A percentile compares a stretch with the other conserved stretches of the same genome.
Conservation (phyloP, 2,797 vertebrate genomes). For the Sebastes hopkinsi region DNA sequence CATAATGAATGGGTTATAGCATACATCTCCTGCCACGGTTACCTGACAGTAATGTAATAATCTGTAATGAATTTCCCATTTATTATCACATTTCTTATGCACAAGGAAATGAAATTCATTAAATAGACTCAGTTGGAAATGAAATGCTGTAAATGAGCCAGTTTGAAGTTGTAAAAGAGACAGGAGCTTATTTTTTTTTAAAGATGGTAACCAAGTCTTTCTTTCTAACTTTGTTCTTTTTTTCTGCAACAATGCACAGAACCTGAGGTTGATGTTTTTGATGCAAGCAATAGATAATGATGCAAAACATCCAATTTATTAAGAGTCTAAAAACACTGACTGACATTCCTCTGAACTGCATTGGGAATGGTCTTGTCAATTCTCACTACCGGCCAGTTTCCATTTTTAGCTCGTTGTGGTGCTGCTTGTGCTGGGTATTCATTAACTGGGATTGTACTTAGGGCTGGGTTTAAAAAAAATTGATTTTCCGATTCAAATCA, state of each 20-base stretch:
- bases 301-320: not conserved
- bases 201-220: conserved; percentile 31
- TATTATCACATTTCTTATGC: conserved; percentile 74
- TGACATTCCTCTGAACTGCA: not conserved
- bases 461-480: not conserved
- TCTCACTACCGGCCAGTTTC: not conserved
- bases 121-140: conserved; percentile 70
- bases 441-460: too few species aligned
- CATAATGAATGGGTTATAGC: conserved; percentile 40
- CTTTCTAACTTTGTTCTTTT: not conserved
- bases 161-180: conserved; percentile 54
- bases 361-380: not conserved
- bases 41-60: conserved; percentile 73
- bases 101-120: conserved; percentile 75
- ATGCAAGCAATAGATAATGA: not conserved
- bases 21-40: conserved; percentile 54
- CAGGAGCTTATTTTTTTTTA: conserved; percentile 33
- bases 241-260: not conserved
- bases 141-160: conserved; percentile 61
- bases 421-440: conserved; percentile 12
- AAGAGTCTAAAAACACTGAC: not conserved
- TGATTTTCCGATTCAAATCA: not conserved
- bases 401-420: conserved; percentile 28
- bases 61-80: conserved; percentile 70
- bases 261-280: not conserved